Base-by-base conservation (phyloP, 2,113 vertebrate genomes). In the Bos indicus region DNA sequence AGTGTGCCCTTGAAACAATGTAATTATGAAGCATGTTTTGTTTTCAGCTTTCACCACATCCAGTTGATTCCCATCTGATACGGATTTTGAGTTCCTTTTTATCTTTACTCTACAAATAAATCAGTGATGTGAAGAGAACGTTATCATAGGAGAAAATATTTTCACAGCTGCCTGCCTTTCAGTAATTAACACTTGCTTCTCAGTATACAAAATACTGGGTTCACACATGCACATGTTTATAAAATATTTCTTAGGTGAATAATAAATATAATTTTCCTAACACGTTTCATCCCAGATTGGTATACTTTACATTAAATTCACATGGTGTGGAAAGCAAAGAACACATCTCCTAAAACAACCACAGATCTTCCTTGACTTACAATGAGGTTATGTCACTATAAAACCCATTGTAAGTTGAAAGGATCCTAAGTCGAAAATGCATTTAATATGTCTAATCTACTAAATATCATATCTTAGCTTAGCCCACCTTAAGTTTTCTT, bases 151-250 rank as follows among this genome's bases (percentile, higher is more conserved):
- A 91, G 82, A 95, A 97, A 96, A 94, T 83, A 62, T 85, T 97
- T 94, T 95, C 77, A 95, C 77, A 97, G 85, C 82, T 95, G 80
- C 56, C 64, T 96, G 51, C 33, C 26, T 88, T 96, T 88, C 36
- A 8, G 25, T 94, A 97, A 98, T 96, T 97, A 97, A 94, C 36
- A 94, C 60, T 94, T 92, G 33, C 52, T 96, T 97, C 91, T 88
- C 64, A 86, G 43, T 93, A 52, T 52, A 93, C 91, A 97, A 93
- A 96, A 94, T 88, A 89, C 21, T 71, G 51, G 60, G 56, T 36
- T 97, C 9, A 85, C 33, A 78, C 14, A 89, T 91, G 64, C 5
- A 52, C 5, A 51, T 95, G 59, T 94, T 98, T 95, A 91, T 88
- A 97, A 96, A 97, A 86, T 86, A 97, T 96, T 91, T 96, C 64